These are phyloP conservation scores for Griposia aprilina DNA, from an alignment of 2,888 invertebrate species.

Conservation along the genomic window DNA sequence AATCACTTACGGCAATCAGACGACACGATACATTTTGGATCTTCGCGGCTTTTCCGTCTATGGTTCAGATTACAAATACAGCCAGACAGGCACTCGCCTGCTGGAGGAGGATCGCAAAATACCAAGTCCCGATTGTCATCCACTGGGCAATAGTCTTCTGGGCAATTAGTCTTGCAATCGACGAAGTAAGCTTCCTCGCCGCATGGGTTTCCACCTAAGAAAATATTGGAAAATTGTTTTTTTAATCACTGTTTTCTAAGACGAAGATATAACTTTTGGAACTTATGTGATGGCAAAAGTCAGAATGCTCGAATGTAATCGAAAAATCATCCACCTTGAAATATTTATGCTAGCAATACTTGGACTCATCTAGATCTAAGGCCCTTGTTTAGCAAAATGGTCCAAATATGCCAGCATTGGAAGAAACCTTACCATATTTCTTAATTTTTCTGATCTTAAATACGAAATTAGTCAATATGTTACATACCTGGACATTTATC, in stretches of 20 bases:
- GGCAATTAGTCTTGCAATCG: conserved; percentile 65
- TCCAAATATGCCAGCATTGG: not conserved
- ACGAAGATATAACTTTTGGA: not conserved
- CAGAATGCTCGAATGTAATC: not conserved
- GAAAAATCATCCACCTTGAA: conserved; percentile 3
- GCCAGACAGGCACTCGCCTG: conserved; percentile 67
- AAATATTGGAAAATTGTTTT: not conserved
- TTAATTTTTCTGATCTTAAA: no score
- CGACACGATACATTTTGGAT: conserved; percentile 70
- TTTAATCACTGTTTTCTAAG: not conserved
- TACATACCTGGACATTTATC: conserved; percentile 74
- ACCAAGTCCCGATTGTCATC: conserved; percentile 64
- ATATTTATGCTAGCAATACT: not conserved
- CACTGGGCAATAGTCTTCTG: conserved; percentile 69
- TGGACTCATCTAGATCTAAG: not conserved
- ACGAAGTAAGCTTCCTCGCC: conserved; percentile 66
- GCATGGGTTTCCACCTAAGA: conserved; percentile 74
- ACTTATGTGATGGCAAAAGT: not conserved
- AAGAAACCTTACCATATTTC: not conserved
- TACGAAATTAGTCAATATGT: no score
- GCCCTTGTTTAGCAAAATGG: no score
- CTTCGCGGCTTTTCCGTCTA: conserved; percentile 60
- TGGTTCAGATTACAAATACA: conserved; percentile 72
- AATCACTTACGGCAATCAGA: conserved; percentile 70
- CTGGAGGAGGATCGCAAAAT: conserved; percentile 60